Evolutionary conservation across 23 tunicate species (phyloP).

Genomic region (Ascidia mentula): DNA sequence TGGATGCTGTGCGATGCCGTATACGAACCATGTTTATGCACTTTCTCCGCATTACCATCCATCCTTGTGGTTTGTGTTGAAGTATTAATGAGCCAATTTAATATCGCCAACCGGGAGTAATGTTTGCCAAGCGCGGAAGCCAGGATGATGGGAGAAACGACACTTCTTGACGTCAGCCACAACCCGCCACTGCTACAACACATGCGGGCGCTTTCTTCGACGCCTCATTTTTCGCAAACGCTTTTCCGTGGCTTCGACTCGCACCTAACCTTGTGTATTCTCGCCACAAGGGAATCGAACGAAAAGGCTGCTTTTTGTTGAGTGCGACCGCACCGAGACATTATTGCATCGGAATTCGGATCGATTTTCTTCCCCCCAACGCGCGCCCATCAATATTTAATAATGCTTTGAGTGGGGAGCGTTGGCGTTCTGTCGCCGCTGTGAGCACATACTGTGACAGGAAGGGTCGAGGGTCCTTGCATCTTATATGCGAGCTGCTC

Average conservation of each 20-base stretch:
- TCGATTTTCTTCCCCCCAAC: neutral
- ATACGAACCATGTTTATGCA: no score
- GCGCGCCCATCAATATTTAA: neutral
- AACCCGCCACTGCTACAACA: no score
- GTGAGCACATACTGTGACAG: neutral
- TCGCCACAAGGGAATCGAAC: no score
- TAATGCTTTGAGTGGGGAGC: conserved; percentile 4
- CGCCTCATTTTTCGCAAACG: neutral
- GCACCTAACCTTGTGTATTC: neutral
- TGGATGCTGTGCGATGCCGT: no score
- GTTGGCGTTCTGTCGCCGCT: neutral
- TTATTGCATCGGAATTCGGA: neutral
- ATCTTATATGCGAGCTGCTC: neutral
- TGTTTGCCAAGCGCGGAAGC: neutral
- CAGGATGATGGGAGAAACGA: neutral
- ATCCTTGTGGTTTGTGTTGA: no score
- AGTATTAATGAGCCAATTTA: conserved; percentile 2
- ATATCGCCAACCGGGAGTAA: neutral
- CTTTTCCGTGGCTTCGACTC: neutral
- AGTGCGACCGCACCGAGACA: neutral
- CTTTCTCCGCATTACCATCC: no score
- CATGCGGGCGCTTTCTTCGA: neutral
- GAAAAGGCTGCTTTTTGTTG: neutral
- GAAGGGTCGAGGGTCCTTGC: neutral
- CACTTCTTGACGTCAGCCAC: no score